These are phyloP conservation scores for Drosophila greeni DNA, from an alignment of 2,888 invertebrate genomes.

Conservation along the genomic window DNA sequence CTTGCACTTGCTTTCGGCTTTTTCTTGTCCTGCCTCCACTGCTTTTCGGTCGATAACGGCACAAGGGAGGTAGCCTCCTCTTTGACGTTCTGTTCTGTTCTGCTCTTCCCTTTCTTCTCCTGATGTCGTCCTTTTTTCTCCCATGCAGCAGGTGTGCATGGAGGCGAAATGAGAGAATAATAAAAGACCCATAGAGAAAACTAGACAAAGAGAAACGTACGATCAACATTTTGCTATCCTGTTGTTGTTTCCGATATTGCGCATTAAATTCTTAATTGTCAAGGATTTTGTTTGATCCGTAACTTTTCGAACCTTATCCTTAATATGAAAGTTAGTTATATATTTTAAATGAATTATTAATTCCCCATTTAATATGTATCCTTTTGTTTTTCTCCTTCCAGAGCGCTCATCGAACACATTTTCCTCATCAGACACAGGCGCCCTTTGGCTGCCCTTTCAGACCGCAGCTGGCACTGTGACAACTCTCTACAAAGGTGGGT, in stretches of 20 bases:
- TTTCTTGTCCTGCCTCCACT: slow-evolving; percentile 30
- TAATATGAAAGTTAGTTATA: too few relatives aligned
- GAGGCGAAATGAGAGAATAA: slow-evolving; percentile 9
- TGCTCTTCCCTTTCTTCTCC: slow-evolving; percentile 15
- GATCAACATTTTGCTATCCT: slow-evolving; percentile 29
- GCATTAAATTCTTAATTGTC: too few relatives aligned
- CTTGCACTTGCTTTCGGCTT: slow-evolving; percentile 39
- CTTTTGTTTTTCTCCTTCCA: slow-evolving; percentile 64
- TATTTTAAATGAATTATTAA: too few relatives aligned
- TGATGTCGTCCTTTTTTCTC: slow-evolving; percentile 27
- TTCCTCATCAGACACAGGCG: slow-evolving; percentile 81
- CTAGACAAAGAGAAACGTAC: slow-evolving; percentile 1
- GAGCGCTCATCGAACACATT: slow-evolving; percentile 81
- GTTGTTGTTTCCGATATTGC: neutral
- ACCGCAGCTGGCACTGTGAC: slow-evolving; percentile 89
- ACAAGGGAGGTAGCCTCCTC: slow-evolving; percentile 17
- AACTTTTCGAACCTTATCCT: neutral
- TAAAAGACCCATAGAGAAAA: neutral
- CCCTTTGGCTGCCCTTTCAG: slow-evolving; percentile 88
- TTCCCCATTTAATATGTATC: neutral
- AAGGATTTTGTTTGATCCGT: neutral
- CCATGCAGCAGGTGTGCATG: slow-evolving; percentile 31
- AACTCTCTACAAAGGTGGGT: slow-evolving; percentile 86
- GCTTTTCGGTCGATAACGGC: slow-evolving; percentile 49
- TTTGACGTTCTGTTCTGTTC: neutral